Base-by-base conservation (phyloP, 2,888 invertebrate species). In the Catocala sponsa region DNA sequence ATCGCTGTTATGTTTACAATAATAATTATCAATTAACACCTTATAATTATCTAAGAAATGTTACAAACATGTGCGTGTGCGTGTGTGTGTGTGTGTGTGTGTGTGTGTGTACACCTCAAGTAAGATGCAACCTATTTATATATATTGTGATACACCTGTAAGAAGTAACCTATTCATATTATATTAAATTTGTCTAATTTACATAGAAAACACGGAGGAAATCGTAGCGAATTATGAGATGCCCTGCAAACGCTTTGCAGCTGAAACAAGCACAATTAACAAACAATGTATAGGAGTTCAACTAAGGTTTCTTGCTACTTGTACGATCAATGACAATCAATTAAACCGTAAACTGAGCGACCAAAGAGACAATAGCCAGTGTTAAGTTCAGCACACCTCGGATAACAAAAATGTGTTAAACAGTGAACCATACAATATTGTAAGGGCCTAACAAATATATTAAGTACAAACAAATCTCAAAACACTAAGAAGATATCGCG, bases 271-370 rank as follows among this genome's bases (percentile, higher is more conserved):
- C 88, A 87, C 89, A 90, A 90, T 91, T 90, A 90, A 83, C 80
- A 81, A 87, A 90, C 89, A 91, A 90, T 87, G 84, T 83, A 83
- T 79, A 80, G 83, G 87, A 89, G 84, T 88, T 86, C 87, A 87
- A 87, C 86, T 86, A 84, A 86, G 82, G 88, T 91, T 91, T 88
- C 90, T 89, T 87, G 88, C 85, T 85, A 84, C 79, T 77, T 80
- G 81, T 84, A 83, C 84, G 83, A 84, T 88, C 83, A 88, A 90
- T 87, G 88, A 86, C 88, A 88, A 85, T 87, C 88, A 91, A 92
- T 92, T 91, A 91, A 86, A 86, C 78, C 68, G 82, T 70, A 80
- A 86, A 86, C 81, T 82, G 81, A 86, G 86, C 82, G 81, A 25
- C 72, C 73, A 69, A 64, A 72, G 76, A 84, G 78, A 87, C 86